These are phyloP conservation scores for Morus bassanus DNA, from an alignment of 2,797 vertebrate genomes.

Conservation along the genomic window DNA sequence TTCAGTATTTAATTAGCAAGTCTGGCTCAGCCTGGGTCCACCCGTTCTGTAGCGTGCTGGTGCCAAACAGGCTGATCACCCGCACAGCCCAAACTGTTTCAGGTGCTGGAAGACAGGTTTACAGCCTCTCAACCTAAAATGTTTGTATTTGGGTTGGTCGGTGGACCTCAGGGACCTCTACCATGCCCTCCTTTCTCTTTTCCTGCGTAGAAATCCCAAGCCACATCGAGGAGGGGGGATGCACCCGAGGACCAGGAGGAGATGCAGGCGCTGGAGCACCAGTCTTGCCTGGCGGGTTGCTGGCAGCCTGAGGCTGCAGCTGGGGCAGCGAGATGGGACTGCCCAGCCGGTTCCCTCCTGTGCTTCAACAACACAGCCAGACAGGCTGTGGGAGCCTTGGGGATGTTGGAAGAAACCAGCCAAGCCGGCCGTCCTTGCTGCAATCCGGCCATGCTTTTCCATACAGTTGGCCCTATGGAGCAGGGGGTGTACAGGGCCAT, in stretches of 20 bases:
- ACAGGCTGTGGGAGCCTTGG: accelerated
- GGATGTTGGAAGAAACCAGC: neutral
- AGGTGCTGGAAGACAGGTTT: neutral
- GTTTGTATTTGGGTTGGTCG: accelerated
- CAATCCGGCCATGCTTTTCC: accelerated
- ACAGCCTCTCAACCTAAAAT: neutral
- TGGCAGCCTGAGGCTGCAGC: neutral
- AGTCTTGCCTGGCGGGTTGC: accelerated
- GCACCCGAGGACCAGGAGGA: constrained; percentile 59
- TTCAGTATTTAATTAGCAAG: neutral
- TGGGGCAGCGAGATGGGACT: accelerated
- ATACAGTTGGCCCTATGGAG: accelerated
- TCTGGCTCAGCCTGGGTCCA: neutral
- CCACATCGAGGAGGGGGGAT: constrained; percentile 39
- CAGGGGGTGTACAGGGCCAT: neutral
- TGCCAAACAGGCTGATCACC: neutral
- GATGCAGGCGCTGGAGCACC: constrained; percentile 48
- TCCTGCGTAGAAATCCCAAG: constrained; percentile 47
- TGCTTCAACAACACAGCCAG: neutral
- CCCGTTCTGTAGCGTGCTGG: accelerated
- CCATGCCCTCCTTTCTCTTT: neutral
- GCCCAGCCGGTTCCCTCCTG: neutral
- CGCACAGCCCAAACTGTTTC: accelerated
- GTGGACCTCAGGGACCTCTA: accelerated
- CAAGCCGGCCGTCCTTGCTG: neutral